Evolutionary conservation across 2,888 invertebrate genomes (phyloP).

Genomic region (Branchipolynoe longqiensis): DNA sequence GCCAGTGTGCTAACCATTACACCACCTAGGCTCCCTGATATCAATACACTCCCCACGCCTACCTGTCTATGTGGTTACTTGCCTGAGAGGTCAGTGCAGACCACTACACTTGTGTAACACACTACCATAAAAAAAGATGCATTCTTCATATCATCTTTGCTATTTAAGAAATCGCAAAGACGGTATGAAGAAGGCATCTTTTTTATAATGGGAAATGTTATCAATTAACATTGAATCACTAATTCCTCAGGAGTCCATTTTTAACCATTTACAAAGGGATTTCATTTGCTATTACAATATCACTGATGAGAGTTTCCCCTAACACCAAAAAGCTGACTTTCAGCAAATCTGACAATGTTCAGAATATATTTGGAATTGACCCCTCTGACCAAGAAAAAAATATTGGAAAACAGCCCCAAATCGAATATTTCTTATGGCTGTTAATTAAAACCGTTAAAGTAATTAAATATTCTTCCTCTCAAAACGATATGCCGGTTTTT

Average conservation of each 20-base stretch:
- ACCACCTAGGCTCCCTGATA: no score
- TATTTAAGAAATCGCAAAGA: no score
- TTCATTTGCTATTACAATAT: not conserved
- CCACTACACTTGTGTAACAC: not conserved
- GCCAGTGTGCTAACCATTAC: no score
- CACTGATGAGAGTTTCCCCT: not conserved
- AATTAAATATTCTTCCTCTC: not conserved
- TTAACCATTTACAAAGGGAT: not conserved
- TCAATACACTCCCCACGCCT: no score
- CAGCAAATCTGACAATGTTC: not conserved
- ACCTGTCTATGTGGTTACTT: no score
- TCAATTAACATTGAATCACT: no score
- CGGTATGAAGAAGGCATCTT: no score
- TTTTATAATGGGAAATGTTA: no score
- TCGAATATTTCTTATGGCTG: not conserved
- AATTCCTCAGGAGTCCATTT: no score
- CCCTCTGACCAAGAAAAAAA: not conserved
- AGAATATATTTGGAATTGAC: no score
- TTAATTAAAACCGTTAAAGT: not conserved
- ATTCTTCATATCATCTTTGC: not conserved
- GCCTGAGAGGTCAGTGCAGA: no score
- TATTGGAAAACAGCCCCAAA: not conserved
- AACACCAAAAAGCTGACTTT: not conserved
- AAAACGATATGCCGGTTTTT: not conserved
- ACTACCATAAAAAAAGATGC: not conserved